Percentiles rank a stretch among this genome's conserved stretches.
phyloP scores from a whole-genome alignment of 2,888 invertebrate species.

The Synanthedon andrenaeformis region DNA sequence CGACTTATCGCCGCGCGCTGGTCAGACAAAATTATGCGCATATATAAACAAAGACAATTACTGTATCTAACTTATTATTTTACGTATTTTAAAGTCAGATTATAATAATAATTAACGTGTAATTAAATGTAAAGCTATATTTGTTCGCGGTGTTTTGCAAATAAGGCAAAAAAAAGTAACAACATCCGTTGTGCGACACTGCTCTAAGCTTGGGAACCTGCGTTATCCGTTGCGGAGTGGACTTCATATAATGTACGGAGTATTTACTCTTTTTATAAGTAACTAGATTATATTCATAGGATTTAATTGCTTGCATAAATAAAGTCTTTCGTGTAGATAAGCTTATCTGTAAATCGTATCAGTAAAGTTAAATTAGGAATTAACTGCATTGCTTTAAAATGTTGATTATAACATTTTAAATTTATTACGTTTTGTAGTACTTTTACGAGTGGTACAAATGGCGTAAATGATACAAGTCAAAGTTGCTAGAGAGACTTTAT shows the following conservation, averaged over 20 bases:
- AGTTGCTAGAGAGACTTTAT: too few relatives aligned
- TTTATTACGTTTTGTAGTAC: too few relatives aligned
- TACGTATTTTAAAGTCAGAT: slow-evolving; percentile 23
- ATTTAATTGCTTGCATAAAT: slow-evolving; percentile 39
- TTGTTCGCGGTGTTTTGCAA: slow-evolving; percentile 31
- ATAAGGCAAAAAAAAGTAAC: slow-evolving; percentile 31
- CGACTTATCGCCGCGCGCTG: slow-evolving; percentile 17
- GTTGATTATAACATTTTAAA: neutral
- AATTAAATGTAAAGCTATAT: slow-evolving; percentile 57
- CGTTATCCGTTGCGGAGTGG: neutral
- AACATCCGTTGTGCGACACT: slow-evolving; percentile 1
- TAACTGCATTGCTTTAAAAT: neutral
- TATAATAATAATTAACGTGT: slow-evolving; percentile 49
- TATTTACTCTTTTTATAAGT: slow-evolving; percentile 21
- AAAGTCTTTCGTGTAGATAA: neutral
- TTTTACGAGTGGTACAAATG: too few relatives aligned
- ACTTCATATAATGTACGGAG: slow-evolving; percentile 27
- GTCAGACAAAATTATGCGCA: slow-evolving; percentile 35
- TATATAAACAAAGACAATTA: slow-evolving; percentile 19
- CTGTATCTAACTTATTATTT: slow-evolving; percentile 11
- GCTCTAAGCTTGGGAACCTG: neutral
- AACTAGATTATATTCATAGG: slow-evolving; percentile 12
- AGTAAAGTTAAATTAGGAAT: neutral
- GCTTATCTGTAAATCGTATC: neutral
- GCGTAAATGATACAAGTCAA: too few relatives aligned